Evolutionary conservation across 2,797 vertebrate genomes (phyloP), one percentile per base, ranked within the genome.

Genomic region (Tenualosa ilisha): DNA sequence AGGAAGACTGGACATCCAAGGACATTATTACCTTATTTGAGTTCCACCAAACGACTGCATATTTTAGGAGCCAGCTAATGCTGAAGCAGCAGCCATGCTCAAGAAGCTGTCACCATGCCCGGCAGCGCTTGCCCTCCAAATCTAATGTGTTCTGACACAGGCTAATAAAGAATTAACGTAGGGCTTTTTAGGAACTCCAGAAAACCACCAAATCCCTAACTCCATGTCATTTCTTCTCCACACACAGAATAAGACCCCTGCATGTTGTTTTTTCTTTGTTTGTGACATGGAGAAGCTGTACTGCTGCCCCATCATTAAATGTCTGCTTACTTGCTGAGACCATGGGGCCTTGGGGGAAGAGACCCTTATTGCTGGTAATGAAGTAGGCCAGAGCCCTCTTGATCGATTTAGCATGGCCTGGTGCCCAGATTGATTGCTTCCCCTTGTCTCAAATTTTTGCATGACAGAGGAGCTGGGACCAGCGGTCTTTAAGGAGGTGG

Each of bases 251-350:
- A 9, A 61, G n/a, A 9, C 7, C n/a, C 65, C 31, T 31, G 2
- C 65, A 24, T 37, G 26, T 72, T 72, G n/a, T 40, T 2, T 72
- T 72, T 15, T 72, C 26, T 37, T 3, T 72, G 12, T n/a, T 26
- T 11, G 3, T 72, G 31, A 37, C 31, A 46, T 46, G 13, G 37
- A 15, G 40, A 31, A 24, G 15, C 13, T 17, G 5, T 15, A 3
- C 54, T 17, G 40, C 15, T 79, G 72, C 17, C 68, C 85, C 90
- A 89, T 94, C 89, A 93, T 91, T 93, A 90, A 94, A 94, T 92
- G 92, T 95, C 92, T 95, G 93, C 94, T 94, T 94, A 92, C 92
- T 92, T 84, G 72, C 91, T 89, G 91, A 92, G 93, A 94, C 89
- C 49, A 6, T 86, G 81, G 88, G 85, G 90, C 86, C 92, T 90